A percentile compares a stretch with the other conserved stretches of the same genome.
phyloP scores from a whole-genome alignment of 2,113 vertebrate species.

The Notarius quadriscutis region DNA sequence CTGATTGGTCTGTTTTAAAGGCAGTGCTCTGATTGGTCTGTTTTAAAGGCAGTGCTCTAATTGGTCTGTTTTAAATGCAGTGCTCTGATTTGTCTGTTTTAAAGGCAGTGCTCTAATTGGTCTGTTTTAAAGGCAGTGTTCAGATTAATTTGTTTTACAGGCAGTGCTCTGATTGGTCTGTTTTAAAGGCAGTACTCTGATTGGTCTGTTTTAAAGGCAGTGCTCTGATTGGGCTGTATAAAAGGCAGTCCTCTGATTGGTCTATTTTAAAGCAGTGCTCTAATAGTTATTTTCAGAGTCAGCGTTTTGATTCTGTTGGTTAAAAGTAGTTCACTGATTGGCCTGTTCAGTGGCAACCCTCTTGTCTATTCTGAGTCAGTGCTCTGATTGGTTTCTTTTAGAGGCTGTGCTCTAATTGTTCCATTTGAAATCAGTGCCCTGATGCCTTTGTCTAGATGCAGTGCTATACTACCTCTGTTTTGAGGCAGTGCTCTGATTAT shows the following conservation, averaged over 20 bases:
- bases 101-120: no score
- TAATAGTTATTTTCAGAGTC: conserved; percentile 34
- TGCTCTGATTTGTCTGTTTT: background rate
- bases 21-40: background rate
- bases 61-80: background rate
- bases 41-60: no score
- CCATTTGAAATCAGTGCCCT: background rate
- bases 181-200: no score
- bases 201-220: no score
- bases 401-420: background rate
- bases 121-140: no score
- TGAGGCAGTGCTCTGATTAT: background rate
- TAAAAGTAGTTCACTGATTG: background rate
- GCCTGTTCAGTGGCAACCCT: background rate
- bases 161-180: no score
- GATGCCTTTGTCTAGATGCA: no score
- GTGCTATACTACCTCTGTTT: no score
- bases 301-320: conserved; percentile 36
- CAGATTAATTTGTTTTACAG: no score
- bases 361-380: background rate
- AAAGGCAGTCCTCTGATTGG: no score
- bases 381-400: background rate
- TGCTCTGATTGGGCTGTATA: no score
- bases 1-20: no score
- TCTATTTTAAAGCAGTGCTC: background rate